Conservation (phyloP, 2,797 vertebrate species). For the Brachyalestes nurse region DNA sequence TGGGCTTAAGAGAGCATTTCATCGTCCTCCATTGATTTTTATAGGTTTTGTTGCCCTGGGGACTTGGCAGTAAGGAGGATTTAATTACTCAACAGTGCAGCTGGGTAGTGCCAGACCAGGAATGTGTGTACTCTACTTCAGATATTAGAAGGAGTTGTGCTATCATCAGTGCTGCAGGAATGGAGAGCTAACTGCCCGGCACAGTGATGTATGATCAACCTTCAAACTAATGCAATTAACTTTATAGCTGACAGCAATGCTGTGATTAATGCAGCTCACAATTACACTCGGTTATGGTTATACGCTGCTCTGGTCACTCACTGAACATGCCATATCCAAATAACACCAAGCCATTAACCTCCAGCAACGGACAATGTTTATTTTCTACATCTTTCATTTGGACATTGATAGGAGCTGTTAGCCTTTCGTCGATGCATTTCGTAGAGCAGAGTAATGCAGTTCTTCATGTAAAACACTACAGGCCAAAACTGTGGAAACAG, state of each 20-base stretch:
- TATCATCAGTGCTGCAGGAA: background rate
- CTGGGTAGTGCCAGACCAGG: background rate
- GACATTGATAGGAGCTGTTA: background rate
- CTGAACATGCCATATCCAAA: constrained; percentile 13
- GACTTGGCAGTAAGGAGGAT: constrained; percentile 27
- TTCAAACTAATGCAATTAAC: constrained; percentile 50
- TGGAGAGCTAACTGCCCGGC: constrained; percentile 23
- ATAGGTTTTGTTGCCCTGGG: constrained; percentile 31
- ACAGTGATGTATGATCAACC: constrained; percentile 38
- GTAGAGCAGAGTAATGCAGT: background rate
- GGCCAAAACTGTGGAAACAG: background rate
- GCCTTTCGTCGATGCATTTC: background rate
- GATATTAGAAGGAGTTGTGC: constrained; percentile 15
- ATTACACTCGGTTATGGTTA: background rate
- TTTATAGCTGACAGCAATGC: constrained; percentile 34
- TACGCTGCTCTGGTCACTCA: constrained; percentile 16
- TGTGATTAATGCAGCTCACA: constrained; percentile 47
- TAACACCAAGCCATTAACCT: constrained; percentile 37
- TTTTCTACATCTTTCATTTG: background rate
- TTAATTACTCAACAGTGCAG: constrained; percentile 41
- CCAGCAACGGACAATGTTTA: constrained; percentile 9
- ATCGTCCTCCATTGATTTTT: constrained; percentile 45
- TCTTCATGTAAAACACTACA: background rate
- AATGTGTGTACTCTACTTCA: constrained; percentile 13
- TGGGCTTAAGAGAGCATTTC: constrained; percentile 11